Conservation (phyloP, 1,140 invertebrate genomes). For the Trichogramma pretiosum region DNA sequence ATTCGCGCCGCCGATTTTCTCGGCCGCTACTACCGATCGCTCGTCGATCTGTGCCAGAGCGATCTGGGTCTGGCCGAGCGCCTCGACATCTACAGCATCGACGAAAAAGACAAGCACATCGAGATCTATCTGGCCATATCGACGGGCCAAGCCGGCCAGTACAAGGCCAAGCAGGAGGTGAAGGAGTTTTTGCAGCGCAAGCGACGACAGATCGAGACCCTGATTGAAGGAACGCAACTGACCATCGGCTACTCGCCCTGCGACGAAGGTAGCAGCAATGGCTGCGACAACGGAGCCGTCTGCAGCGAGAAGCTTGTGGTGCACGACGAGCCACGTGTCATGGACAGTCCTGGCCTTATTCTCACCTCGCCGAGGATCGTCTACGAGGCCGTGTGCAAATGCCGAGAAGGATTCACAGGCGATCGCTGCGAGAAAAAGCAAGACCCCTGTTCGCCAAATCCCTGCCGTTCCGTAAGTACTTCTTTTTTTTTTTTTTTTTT, state of each 20-base stretch:
- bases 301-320: slow-evolving; percentile 68
- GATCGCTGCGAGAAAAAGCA: slow-evolving; percentile 71
- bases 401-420: slow-evolving; percentile 69
- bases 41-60: slow-evolving; percentile 61
- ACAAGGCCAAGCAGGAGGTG: slow-evolving; percentile 54
- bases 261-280: slow-evolving; percentile 38
- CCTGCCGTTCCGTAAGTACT: slow-evolving; percentile 55
- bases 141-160: slow-evolving; percentile 41
- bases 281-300: slow-evolving; percentile 66
- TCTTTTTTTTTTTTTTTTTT: no score
- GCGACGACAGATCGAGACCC: slow-evolving; percentile 51
- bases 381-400: slow-evolving; percentile 72
- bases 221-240: slow-evolving; percentile 52
- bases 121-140: slow-evolving; percentile 58
- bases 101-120: slow-evolving; percentile 54
- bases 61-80: slow-evolving; percentile 55
- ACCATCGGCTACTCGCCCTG: slow-evolving; percentile 67
- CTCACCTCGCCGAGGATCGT: slow-evolving; percentile 69
- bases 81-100: slow-evolving; percentile 64
- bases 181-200: slow-evolving; percentile 56
- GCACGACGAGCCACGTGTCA: slow-evolving; percentile 58
- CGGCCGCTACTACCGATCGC: slow-evolving; percentile 60
- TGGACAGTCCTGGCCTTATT: slow-evolving; percentile 68
- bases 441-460: slow-evolving; percentile 86
- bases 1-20: slow-evolving; percentile 67